These are phyloP conservation scores for Apostichopus parvimensis DNA, from an alignment of 35 echinoderm and acorn worm species.

Conservation along the genomic window DNA sequence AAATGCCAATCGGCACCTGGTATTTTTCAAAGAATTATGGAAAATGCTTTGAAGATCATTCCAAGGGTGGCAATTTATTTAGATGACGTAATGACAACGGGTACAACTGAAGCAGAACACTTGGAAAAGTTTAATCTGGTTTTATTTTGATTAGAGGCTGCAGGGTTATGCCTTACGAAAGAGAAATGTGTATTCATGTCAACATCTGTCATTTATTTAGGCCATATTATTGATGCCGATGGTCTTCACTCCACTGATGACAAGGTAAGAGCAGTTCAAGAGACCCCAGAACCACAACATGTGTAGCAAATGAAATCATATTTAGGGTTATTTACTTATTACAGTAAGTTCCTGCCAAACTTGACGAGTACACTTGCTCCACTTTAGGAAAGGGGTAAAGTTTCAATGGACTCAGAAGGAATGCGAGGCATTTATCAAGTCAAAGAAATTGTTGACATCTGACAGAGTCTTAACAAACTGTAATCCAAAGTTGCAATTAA, in stretches of 20 bases:
- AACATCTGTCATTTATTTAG: neutral
- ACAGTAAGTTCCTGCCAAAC: conserved; percentile 60
- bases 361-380: conserved; percentile 52
- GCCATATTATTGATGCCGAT: conserved; percentile 46
- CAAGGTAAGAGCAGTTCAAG: conserved; percentile 65
- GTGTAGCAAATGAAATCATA: conserved; percentile 56
- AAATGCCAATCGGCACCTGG: conserved; percentile 48
- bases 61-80: conserved; percentile 36
- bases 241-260: conserved; percentile 58
- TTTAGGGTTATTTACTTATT: conserved; percentile 62
- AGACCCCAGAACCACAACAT: conserved; percentile 50
- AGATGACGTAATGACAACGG: conserved; percentile 67
- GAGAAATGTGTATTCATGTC: conserved; percentile 44
- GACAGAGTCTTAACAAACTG: conserved; percentile 7
- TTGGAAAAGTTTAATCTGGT: conserved; percentile 21
- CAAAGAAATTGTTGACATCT: conserved; percentile 8
- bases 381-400: neutral
- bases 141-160: conserved; percentile 1
- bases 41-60: conserved; percentile 45
- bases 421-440: conserved; percentile 12
- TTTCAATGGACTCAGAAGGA: conserved; percentile 29
- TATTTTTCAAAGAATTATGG: conserved; percentile 66
- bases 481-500: conserved; percentile 1
- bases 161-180: conserved; percentile 34
- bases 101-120: conserved; percentile 30